Evolutionary conservation across 2,888 invertebrate species (phyloP).

Genomic region (Cryptosula pallasiana): DNA sequence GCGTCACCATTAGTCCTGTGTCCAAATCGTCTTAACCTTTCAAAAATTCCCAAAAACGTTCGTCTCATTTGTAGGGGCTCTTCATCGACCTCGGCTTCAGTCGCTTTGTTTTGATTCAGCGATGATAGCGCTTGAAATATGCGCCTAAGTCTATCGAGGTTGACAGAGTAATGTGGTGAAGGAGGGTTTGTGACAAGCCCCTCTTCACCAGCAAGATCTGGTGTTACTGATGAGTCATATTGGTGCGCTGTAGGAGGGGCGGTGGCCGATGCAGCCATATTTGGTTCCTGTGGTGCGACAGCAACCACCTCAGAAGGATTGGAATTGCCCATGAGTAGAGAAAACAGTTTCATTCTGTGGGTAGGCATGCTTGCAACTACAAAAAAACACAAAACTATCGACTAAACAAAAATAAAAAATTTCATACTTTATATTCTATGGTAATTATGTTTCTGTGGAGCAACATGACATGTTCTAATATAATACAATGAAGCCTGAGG

Average conservation of each 20-base stretch:
- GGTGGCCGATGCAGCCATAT: background rate
- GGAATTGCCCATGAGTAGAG: constrained; percentile 18
- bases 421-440: no score
- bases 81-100: constrained; percentile 17
- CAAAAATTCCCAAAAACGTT: constrained; percentile 1
- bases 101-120: constrained; percentile 17
- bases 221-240: background rate
- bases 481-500: no score
- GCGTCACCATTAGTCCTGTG: background rate
- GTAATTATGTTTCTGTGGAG: no score
- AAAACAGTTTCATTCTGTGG: constrained; percentile 15
- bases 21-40: background rate
- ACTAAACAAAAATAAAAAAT: no score
- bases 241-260: background rate
- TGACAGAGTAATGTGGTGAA: constrained; percentile 18
- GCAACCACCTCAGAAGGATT: background rate
- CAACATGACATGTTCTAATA: no score
- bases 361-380: background rate
- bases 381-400: no score
- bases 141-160: constrained; percentile 8
- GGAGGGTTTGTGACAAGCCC: background rate
- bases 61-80: constrained; percentile 17
- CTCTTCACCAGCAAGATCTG: background rate
- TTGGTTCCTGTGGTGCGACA: background rate
- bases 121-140: constrained; percentile 19